Evolutionary conservation across 2,888 invertebrate genomes (phyloP).

Genomic region (Polydesmus complanatus): DNA sequence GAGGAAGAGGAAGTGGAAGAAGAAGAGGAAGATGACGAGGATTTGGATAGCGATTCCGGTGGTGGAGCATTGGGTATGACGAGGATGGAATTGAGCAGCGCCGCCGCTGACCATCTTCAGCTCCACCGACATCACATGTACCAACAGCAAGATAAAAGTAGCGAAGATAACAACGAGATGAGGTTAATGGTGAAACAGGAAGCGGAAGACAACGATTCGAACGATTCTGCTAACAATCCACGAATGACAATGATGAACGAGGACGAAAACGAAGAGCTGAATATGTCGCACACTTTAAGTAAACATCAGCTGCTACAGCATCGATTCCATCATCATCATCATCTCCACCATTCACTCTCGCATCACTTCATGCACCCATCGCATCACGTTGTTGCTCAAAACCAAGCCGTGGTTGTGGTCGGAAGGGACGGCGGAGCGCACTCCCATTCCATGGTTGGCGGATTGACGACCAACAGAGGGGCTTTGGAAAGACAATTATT

Average conservation of each 20-base stretch:
- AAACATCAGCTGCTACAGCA: conserved; percentile 4
- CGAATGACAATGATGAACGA: not conserved
- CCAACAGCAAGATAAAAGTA: not conserved
- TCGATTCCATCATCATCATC: not conserved
- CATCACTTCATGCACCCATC: not conserved
- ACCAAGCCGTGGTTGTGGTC: not conserved
- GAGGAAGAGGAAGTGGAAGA: conserved; percentile 19
- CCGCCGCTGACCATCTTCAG: not conserved
- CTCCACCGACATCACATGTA: not conserved
- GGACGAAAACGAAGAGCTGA: not conserved
- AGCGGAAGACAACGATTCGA: not conserved
- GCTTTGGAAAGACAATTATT: not conserved
- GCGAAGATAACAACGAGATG: not conserved
- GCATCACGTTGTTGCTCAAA: not conserved
- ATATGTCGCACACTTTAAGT: too few species aligned
- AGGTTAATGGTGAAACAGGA: not conserved
- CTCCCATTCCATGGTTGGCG: not conserved
- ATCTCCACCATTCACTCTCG: not conserved
- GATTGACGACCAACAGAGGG: not conserved
- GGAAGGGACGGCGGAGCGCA: not conserved
- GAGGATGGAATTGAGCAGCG: not conserved
- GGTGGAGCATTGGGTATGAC: not conserved
- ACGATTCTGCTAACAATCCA: not conserved
- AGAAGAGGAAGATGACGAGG: conserved; percentile 18
- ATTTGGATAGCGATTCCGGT: conserved; percentile 12